Conservation (phyloP, 1,140 invertebrate genomes). For the Geopemphigus sp. region DNA sequence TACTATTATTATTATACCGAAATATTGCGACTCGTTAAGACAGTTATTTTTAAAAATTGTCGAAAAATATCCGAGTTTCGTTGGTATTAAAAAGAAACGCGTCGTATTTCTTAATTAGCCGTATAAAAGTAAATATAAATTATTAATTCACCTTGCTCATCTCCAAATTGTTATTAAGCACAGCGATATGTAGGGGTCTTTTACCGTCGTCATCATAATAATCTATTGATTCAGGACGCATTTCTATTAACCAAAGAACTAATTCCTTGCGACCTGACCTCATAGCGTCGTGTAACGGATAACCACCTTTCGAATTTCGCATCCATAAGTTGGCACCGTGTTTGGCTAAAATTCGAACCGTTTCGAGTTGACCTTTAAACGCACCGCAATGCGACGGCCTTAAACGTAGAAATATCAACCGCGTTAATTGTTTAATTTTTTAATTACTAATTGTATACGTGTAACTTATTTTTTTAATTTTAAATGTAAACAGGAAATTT, state of each 20-base stretch:
- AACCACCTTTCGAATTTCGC: constrained; percentile 85
- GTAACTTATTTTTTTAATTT: too few relatives aligned
- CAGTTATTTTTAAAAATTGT: too few relatives aligned
- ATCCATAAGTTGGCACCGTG: constrained; percentile 88
- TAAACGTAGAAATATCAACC: constrained; percentile 12
- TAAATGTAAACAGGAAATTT: too few relatives aligned
- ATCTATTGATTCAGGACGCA: constrained; percentile 80
- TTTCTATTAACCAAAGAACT: constrained; percentile 80
- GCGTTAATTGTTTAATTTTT: background rate
- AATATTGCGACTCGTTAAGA: too few relatives aligned
- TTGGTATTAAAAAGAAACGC: background rate
- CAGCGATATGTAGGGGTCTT: constrained; percentile 89
- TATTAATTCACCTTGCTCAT: constrained; percentile 75
- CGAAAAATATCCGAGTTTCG: too few relatives aligned
- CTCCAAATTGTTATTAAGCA: constrained; percentile 90
- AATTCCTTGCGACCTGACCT: constrained; percentile 84
- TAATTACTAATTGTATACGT: too few relatives aligned
- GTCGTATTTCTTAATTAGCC: background rate
- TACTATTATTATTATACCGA: too few relatives aligned
- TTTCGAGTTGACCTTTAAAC: constrained; percentile 90
- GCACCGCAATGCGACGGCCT: constrained; percentile 84
- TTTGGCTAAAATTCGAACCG: constrained; percentile 71
- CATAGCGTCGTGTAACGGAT: constrained; percentile 92
- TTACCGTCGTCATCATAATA: constrained; percentile 88
- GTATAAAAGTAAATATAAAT: background rate